Percentiles rank a stretch among this genome's conserved stretches.
Conservation (phyloP, 2,113 vertebrate species). For the Micromys minutus region DNA sequence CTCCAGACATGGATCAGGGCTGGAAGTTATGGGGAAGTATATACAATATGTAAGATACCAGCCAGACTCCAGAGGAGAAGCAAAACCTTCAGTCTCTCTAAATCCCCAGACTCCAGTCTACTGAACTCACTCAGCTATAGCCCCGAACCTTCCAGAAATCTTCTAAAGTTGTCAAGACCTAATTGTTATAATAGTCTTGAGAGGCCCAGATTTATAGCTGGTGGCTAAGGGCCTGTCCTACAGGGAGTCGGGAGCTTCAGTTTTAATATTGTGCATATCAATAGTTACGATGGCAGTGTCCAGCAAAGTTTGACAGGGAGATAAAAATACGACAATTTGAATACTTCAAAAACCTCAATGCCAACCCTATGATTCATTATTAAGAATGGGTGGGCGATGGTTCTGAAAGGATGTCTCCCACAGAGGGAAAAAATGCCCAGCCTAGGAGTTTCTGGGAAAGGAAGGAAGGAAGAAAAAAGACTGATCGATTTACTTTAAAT, state of each 20-base stretch:
- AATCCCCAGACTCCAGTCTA: neutral
- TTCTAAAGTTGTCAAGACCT: constrained; percentile 59
- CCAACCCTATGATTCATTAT: constrained; percentile 53
- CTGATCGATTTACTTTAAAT: constrained; percentile 7
- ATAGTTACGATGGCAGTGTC: constrained; percentile 74
- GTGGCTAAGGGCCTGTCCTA: constrained; percentile 70
- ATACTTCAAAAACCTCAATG: constrained; percentile 66
- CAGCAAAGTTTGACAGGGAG: constrained; percentile 78
- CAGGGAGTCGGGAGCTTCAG: constrained; percentile 74
- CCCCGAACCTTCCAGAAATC: neutral
- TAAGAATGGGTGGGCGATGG: constrained; percentile 50
- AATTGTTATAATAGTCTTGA: constrained; percentile 70
- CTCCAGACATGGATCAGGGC: neutral
- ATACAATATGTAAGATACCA: neutral
- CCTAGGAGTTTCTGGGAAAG: neutral
- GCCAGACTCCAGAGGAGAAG: constrained; percentile 16
- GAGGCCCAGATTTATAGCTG: constrained; percentile 77
- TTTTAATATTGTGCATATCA: constrained; percentile 67
- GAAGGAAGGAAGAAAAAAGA: neutral
- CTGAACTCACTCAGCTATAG: constrained; percentile 20
- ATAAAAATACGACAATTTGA: constrained; percentile 65
- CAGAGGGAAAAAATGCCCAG: neutral
- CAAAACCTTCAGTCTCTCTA: neutral
- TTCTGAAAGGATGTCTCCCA: constrained; percentile 47
- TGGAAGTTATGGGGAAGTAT: neutral